Conservation (phyloP, 2,113 vertebrate genomes). For the Zosterops hypoxanthus region DNA sequence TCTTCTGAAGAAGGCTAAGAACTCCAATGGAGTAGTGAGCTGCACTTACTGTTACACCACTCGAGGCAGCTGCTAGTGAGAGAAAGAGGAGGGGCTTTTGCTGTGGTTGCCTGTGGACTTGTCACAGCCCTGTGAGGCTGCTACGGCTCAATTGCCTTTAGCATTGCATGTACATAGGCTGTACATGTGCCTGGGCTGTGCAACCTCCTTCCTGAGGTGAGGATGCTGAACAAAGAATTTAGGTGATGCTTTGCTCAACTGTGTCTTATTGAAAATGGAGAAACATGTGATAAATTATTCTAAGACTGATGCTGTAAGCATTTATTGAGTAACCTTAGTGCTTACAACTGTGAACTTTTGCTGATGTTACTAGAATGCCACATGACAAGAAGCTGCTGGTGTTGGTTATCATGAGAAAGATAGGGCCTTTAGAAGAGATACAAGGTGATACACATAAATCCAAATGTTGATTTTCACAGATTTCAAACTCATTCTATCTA, state of each 20-base stretch:
- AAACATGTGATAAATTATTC: not conserved
- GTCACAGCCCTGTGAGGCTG: not conserved
- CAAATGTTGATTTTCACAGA: not conserved
- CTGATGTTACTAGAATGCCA: not conserved
- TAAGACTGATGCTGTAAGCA: not conserved
- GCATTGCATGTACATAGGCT: rapidly evolving
- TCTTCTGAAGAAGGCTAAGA: not conserved
- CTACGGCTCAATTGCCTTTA: not conserved
- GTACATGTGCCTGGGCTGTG: not conserved
- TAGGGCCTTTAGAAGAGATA: not conserved
- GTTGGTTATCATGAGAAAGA: not conserved
- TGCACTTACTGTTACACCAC: not conserved
- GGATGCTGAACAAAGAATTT: not conserved
- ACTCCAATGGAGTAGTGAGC: not conserved
- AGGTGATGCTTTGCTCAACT: not conserved
- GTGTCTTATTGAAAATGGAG: not conserved
- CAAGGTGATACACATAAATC: not conserved
- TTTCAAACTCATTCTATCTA: not conserved
- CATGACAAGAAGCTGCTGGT: not conserved
- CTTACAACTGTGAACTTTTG: not conserved
- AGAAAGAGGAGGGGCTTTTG: not conserved
- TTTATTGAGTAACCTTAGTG: not conserved
- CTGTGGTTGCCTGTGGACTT: not conserved
- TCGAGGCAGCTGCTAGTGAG: not conserved
- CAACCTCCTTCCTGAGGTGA: not conserved